phyloP scores from a whole-genome alignment of 2,888 invertebrate species.

The Drosophila antonietae region DNA sequence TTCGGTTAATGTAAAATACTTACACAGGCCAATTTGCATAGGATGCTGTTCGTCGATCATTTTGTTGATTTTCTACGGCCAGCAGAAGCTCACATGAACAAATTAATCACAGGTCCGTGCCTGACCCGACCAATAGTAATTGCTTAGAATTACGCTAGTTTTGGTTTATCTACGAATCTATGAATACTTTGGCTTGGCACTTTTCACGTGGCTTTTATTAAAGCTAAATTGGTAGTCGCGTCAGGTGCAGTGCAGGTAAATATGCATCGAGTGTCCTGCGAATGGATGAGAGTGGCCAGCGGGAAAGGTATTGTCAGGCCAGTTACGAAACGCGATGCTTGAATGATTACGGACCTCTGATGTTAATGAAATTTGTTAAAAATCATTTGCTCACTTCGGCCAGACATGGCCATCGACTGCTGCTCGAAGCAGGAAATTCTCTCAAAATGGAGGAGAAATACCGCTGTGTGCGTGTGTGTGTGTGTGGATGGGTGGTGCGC shows the following conservation, averaged over 20 bases:
- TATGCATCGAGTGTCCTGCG: conserved; percentile 39
- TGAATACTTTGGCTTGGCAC: conserved; percentile 10
- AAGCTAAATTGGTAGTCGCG: conserved; percentile 23
- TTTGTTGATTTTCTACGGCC: conserved; percentile 1
- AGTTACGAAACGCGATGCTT: conserved; percentile 82
- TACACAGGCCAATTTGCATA: conserved; percentile 83
- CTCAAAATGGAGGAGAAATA: conserved; percentile 74
- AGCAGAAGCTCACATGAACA: conserved; percentile 31
- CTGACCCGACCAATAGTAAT: not conserved
- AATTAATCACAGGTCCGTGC: not conserved
- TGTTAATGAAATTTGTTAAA: conserved; percentile 82
- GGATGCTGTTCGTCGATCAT: conserved; percentile 84
- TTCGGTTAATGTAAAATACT: conserved; percentile 64
- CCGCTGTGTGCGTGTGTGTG: conserved; percentile 15
- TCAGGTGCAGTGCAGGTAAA: conserved; percentile 31
- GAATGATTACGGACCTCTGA: conserved; percentile 84
- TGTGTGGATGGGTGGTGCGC: conserved; percentile 28
- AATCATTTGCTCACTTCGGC: conserved; percentile 70
- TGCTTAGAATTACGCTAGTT: not conserved
- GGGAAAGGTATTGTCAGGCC: conserved; percentile 46
- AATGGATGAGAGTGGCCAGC: conserved; percentile 47
- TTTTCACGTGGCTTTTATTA: conserved; percentile 25
- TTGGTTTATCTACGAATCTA: not conserved
- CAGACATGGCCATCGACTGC: conserved; percentile 39
- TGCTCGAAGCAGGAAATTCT: conserved; percentile 70